Evolutionary conservation across 2,797 vertebrate genomes (phyloP).

Genomic region (Arremon brunneinucha): DNA sequence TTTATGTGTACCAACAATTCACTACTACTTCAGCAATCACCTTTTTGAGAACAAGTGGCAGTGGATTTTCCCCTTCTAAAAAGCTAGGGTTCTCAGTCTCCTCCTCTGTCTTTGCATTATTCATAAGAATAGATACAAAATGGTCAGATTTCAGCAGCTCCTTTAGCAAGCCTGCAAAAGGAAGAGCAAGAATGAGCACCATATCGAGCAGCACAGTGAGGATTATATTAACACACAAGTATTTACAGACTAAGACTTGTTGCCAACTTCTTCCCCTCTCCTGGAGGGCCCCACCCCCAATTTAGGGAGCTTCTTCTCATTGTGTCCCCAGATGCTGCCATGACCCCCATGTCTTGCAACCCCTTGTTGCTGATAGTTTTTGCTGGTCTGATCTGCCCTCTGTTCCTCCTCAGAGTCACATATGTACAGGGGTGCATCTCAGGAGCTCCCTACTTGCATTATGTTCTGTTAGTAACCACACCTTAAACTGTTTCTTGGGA

Average conservation of each 20-base stretch:
- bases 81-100: constrained; percentile 52
- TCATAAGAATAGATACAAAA: constrained; percentile 86
- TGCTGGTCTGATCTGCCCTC: not conserved
- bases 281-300: not conserved
- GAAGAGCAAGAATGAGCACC: not conserved
- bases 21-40: constrained; percentile 66
- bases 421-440: not conserved
- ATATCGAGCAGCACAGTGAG: not conserved
- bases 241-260: not conserved
- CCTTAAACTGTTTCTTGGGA: not conserved
- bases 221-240: not conserved
- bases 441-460: not conserved
- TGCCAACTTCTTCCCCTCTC: not conserved
- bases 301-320: not conserved
- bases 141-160: constrained; percentile 82
- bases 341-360: not conserved
- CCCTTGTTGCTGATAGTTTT: not conserved
- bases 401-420: not conserved
- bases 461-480: not conserved
- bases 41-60: constrained; percentile 94
- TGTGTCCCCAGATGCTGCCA: not conserved
- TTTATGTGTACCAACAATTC: not conserved
- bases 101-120: constrained; percentile 55
- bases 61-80: constrained; percentile 73
- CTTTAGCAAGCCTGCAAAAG: constrained; percentile 81